Percentiles rank a stretch among this genome's conserved stretches.
Conservation (phyloP, 2,113 vertebrate species). For the Laticauda laticaudata region DNA sequence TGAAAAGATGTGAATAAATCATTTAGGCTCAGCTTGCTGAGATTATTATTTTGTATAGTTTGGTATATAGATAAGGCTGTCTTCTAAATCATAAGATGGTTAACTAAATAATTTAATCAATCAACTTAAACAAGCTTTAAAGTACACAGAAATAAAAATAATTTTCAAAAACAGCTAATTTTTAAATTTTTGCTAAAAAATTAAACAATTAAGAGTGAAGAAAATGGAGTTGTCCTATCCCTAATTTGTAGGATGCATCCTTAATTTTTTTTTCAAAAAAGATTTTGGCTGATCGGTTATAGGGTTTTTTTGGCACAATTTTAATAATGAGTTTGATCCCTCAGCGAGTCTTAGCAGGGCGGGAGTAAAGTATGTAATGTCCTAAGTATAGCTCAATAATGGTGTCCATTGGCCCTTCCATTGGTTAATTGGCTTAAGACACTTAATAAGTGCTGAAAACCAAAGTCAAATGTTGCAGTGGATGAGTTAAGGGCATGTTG, state of each 20-base stretch:
- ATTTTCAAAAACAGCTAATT: background rate
- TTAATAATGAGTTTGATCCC: background rate
- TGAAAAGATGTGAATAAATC: background rate
- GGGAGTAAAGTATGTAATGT: background rate
- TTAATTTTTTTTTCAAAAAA: background rate
- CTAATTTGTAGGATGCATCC: background rate
- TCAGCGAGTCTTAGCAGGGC: background rate
- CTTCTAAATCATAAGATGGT: background rate
- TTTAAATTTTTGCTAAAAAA: background rate
- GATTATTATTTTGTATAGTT: background rate
- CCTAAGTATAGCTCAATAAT: background rate
- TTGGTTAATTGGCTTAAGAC: background rate
- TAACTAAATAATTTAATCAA: background rate
- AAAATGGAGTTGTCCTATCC: background rate
- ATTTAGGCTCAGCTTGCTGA: background rate
- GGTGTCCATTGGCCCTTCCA: background rate
- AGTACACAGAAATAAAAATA: background rate
- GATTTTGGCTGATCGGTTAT: background rate
- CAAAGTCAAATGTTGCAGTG: background rate
- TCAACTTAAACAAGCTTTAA: background rate
- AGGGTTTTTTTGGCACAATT: background rate
- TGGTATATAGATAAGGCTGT: background rate
- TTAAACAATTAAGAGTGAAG: background rate
- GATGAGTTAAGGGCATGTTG: background rate
- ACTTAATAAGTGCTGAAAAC: background rate